Base-by-base conservation (phyloP, 2,113 vertebrate genomes). In the Corynorhinus townsendii region DNA sequence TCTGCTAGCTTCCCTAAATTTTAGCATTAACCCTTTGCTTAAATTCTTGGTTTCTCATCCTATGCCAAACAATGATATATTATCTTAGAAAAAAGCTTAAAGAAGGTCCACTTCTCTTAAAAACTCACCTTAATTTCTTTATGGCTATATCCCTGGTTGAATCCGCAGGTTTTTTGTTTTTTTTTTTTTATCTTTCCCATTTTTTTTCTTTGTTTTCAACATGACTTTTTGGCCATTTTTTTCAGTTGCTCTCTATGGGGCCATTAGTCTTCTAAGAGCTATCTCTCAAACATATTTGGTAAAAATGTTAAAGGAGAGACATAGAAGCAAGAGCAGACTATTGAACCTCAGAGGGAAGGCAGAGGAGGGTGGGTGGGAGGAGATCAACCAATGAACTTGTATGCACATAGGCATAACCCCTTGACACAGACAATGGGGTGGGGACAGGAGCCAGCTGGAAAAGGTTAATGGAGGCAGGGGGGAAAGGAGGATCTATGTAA, bases 21-120 rank as follows among this genome's bases (percentile, higher is more conserved):
- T 92, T 24, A 73, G 2, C 2, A 45, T 17, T 1, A 76, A 33
- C 3, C 3, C 0, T 22, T n/a, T n/a, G 0, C 2, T 26, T 84
- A 20, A 33, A 43, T 26, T 83, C 9, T 66, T 52, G 33, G 3
- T 10, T 90, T 72, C 1, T 47, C 5, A 16, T 35, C 43, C 22
- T 52, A 11, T 22, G 33, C 15, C 22, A 17, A 43, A 52, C 20
- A 71, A 68, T 10, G 17, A 4, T 6, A 49, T 4, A 15, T 22
- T 11, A 22, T 19, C 5, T 11, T 68, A 45, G 16, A 4, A n/a
- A 9, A 59, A 87, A 40, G 3, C 4, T 81, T 80, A 38, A 43
- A 85, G 12, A 47, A 17, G 7, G 0, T 28, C 19, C 3, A 8
- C 2, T 43, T 81, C 2, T 92, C 47, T 72, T 24, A 56, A 56